These are phyloP conservation scores for Volucella inanis DNA, from an alignment of 2,888 invertebrate genomes.

Conservation along the genomic window DNA sequence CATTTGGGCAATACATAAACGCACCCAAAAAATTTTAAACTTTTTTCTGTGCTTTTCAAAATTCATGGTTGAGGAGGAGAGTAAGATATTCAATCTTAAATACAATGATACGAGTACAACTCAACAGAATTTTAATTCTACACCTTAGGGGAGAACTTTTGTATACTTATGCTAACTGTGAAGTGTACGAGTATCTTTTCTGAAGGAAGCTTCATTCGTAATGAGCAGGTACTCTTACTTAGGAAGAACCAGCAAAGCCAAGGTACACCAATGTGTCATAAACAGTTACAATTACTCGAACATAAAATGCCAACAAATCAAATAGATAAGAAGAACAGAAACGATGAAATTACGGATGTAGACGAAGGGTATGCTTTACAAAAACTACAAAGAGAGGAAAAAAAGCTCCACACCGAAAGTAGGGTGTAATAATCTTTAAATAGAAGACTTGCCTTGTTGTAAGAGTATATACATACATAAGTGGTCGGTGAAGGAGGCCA, in stretches of 20 bases:
- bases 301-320: not conserved
- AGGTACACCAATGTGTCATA: conserved; percentile 13
- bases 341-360: not conserved
- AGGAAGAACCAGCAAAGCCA: not conserved
- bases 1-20: conserved; percentile 66
- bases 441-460: conserved; percentile 16
- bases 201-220: conserved; percentile 23
- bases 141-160: conserved; percentile 29
- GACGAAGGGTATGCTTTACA: conserved; percentile 6
- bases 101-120: conserved; percentile 10
- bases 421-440: conserved; percentile 67
- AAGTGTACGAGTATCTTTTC: not conserved
- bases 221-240: conserved; percentile 26
- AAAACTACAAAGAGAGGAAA: not conserved
- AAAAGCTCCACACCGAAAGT: conserved; percentile 63
- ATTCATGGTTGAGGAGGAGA: not conserved
- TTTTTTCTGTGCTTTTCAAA: conserved; percentile 59
- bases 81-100: not conserved
- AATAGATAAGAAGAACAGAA: no score
- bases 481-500: conserved; percentile 4
- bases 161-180: not conserved
- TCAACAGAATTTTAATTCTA: not conserved
- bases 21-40: conserved; percentile 68
- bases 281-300: conserved; percentile 53
- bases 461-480: conserved; percentile 34